These are phyloP conservation scores for Clupea harengus DNA, from an alignment of 2,113 vertebrate species.

Conservation along the genomic window DNA sequence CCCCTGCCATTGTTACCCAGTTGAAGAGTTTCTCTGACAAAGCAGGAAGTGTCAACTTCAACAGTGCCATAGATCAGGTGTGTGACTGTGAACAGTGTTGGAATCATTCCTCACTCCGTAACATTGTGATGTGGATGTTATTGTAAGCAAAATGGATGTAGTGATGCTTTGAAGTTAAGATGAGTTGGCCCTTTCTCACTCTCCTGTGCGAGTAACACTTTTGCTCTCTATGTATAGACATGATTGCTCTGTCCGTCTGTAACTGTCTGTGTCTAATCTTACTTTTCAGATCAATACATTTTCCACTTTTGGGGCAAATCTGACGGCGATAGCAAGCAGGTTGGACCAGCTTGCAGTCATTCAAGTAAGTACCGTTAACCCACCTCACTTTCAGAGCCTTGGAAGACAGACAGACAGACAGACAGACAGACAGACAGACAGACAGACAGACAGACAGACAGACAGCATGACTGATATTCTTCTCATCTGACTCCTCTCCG, in stretches of 20 bases:
- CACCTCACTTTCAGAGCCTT: background rate
- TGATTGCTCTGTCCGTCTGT: background rate
- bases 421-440: too few relatives aligned
- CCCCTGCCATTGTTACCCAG: conserved; percentile 31
- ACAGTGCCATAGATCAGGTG: conserved; percentile 21
- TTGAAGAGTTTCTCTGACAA: conserved; percentile 49
- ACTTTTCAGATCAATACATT: conserved; percentile 60
- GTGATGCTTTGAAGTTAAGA: background rate
- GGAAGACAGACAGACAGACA: background rate
- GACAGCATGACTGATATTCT: background rate
- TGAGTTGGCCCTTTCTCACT: background rate
- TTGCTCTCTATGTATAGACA: background rate
- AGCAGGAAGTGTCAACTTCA: conserved; percentile 39
- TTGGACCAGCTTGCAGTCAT: background rate
- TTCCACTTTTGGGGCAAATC: conserved; percentile 48
- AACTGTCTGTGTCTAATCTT: conserved; percentile 13
- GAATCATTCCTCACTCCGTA: background rate
- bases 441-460: too few relatives aligned
- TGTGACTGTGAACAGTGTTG: background rate
- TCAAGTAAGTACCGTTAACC: conserved; percentile 49
- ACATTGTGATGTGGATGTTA: background rate
- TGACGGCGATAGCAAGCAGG: conserved; percentile 50
- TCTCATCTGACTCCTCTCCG: background rate
- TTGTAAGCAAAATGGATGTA: background rate
- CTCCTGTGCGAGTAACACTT: background rate